Evolutionary conservation across 2,797 vertebrate species (phyloP).

Genomic region (Clarias platycephalus): DNA sequence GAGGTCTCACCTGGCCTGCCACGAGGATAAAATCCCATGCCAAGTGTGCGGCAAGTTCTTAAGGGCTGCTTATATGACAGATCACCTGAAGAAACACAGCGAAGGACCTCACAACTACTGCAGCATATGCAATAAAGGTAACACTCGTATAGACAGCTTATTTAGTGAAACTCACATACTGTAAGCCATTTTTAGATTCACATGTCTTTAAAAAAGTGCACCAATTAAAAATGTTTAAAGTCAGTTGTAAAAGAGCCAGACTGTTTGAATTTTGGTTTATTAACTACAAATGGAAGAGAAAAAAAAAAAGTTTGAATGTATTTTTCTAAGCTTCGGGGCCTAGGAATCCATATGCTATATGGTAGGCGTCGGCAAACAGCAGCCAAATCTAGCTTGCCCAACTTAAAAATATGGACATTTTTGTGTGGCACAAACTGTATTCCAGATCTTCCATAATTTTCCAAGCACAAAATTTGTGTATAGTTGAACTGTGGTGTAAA

Average conservation of each 20-base stretch:
- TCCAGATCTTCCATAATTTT: not conserved
- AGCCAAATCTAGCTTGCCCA: not conserved
- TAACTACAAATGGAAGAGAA: not conserved
- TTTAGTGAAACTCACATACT: not conserved
- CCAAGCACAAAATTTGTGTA: not conserved
- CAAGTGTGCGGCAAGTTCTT: constrained; percentile 99
- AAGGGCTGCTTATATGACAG: constrained; percentile 96
- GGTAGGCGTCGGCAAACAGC: not conserved
- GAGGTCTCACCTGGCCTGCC: constrained; percentile 95
- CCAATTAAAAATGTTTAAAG: not conserved
- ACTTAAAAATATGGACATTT: not conserved
- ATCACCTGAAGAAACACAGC: constrained; percentile 98
- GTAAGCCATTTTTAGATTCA: not conserved
- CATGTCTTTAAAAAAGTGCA: not conserved
- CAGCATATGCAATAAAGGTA: constrained; percentile 99
- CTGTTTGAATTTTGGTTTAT: not conserved
- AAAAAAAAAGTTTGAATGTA: too few relatives aligned
- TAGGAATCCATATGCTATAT: not conserved
- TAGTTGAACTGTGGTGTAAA: not conserved
- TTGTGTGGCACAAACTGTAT: not conserved
- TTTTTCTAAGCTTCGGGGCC: not conserved
- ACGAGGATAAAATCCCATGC: constrained; percentile 98
- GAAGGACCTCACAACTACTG: constrained; percentile 99
- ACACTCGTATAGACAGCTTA: constrained; percentile 43
- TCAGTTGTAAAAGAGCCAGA: not conserved